Conservation (phyloP, 2,113 vertebrate genomes). For the Pachyramphus minor region DNA sequence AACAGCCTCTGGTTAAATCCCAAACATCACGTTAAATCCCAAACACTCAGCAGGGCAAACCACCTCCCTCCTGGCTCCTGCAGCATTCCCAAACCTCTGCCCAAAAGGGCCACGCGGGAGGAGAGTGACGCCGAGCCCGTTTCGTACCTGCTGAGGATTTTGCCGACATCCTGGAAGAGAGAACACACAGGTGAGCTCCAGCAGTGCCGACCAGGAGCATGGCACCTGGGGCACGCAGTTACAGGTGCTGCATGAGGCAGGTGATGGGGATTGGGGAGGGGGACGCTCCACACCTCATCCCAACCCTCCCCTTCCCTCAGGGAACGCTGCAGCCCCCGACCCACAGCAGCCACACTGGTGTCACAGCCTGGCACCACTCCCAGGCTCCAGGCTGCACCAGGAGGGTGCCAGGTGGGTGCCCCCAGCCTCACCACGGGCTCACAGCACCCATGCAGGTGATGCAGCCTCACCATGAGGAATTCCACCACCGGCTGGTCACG, state of each 20-base stretch:
- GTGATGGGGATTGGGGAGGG: background rate
- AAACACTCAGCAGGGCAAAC: background rate
- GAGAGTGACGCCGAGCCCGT: accelerated
- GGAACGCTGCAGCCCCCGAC: background rate
- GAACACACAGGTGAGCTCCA: background rate
- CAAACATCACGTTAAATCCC: background rate
- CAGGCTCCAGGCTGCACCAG: accelerated
- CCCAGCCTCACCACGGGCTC: background rate
- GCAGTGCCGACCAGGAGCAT: accelerated
- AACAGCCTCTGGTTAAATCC: background rate
- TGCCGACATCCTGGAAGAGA: constrained; percentile 7
- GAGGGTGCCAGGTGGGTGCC: background rate
- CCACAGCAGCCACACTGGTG: accelerated
- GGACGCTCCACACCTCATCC: background rate
- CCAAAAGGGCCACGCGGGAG: accelerated
- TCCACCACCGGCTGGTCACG: background rate
- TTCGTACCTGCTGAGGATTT: background rate
- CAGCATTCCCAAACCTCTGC: background rate
- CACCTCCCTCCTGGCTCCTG: background rate
- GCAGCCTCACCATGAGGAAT: constrained; percentile 51
- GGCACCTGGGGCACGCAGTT: accelerated
- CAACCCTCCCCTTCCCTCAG: background rate
- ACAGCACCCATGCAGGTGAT: background rate
- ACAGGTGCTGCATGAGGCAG: background rate
- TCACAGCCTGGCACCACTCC: background rate